phyloP scores from a whole-genome alignment of 2,797 vertebrate genomes.

The Smutsia temminckii region DNA sequence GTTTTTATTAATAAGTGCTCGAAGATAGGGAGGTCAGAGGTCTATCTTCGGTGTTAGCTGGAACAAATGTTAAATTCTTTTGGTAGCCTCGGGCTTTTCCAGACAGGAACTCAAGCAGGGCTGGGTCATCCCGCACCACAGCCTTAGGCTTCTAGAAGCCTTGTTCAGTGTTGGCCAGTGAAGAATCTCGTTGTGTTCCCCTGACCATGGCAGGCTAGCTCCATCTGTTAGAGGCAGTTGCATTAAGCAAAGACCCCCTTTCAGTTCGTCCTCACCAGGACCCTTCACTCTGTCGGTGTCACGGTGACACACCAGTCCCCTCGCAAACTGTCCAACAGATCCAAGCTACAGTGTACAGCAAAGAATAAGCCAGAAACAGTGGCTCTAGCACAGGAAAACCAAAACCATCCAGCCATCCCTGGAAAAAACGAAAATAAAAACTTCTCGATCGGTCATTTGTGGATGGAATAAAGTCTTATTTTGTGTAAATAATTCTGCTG shows the following conservation, averaged over 20 bases:
- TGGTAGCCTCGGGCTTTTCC: neutral
- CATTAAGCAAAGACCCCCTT: neutral
- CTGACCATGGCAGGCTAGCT: neutral
- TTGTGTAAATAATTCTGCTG: neutral
- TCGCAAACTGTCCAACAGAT: neutral
- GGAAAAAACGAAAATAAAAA: neutral
- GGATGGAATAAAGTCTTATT: neutral
- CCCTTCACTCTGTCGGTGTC: rapidly evolving
- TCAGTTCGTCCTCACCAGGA: neutral
- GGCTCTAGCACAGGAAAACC: neutral
- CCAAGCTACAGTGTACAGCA: neutral
- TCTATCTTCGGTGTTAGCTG: neutral
- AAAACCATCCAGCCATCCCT: neutral
- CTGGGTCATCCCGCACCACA: neutral
- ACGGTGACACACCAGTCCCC: neutral
- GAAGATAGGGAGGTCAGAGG: neutral
- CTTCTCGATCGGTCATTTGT: neutral
- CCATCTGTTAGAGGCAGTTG: neutral
- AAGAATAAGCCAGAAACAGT: neutral
- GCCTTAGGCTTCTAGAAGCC: neutral
- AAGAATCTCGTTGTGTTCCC: neutral
- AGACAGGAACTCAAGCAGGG: neutral
- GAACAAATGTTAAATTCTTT: neutral
- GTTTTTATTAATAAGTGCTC: neutral
- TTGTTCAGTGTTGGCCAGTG: neutral